Evolutionary conservation across 2,113 vertebrate genomes (phyloP).

Genomic region (Columbina picui): DNA sequence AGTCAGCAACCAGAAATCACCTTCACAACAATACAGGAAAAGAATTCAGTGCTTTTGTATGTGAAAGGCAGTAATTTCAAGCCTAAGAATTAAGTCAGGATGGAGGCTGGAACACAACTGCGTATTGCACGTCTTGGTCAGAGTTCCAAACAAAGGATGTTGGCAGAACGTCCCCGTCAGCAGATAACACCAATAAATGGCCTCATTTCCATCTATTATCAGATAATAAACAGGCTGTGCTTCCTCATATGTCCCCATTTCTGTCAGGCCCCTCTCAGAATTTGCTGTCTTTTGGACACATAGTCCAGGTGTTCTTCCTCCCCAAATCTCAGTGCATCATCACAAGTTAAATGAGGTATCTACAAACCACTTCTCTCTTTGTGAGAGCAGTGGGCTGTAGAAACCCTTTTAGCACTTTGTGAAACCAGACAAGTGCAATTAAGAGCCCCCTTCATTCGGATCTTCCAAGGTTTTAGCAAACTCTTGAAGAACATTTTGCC

Average conservation of each 20-base stretch:
- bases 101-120: conserved; percentile 27
- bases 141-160: conserved; percentile 5
- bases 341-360: conserved; percentile 2
- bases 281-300: not conserved
- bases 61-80: not conserved
- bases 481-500: not conserved
- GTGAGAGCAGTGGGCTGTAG: no score
- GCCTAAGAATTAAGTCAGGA: not conserved
- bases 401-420: not conserved
- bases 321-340: not conserved
- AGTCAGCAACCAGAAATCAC: conserved; percentile 14
- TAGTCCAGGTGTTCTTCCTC: conserved; percentile 15
- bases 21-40: not conserved
- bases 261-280: not conserved
- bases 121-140: not conserved
- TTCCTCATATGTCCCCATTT: not conserved
- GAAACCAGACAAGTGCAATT: not conserved
- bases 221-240: not conserved
- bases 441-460: not conserved
- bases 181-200: conserved; percentile 27
- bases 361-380: not conserved
- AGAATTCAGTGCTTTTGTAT: not conserved
- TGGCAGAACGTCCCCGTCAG: not conserved
- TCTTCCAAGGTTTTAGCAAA: not conserved
- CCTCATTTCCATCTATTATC: conserved; percentile 11